Conservation (phyloP, 2,797 vertebrate species). For the Liparis tanakae region DNA sequence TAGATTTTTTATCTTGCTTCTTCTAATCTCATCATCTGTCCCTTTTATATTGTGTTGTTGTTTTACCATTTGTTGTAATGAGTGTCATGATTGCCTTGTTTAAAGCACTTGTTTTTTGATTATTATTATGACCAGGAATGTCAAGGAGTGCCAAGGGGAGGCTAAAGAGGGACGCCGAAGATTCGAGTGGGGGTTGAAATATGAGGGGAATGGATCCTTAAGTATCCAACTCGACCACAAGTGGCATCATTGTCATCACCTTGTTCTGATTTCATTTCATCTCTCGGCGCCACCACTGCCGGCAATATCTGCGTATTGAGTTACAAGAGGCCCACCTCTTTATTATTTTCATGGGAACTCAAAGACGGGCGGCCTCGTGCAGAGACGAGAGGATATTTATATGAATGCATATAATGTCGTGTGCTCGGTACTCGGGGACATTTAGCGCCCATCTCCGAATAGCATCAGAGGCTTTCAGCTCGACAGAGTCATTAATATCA, state of each 20-base stretch:
- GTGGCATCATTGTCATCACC: constrained; percentile 86
- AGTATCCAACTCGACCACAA: constrained; percentile 80
- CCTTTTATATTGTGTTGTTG: not conserved
- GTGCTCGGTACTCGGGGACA: constrained; percentile 70
- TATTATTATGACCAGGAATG: constrained; percentile 29
- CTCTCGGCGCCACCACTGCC: constrained; percentile 80
- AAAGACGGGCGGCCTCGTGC: constrained; percentile 65
- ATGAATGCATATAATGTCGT: constrained; percentile 79
- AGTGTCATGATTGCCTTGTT: not conserved
- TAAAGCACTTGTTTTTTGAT: constrained; percentile 18
- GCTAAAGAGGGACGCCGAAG: constrained; percentile 38
- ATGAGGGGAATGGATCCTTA: constrained; percentile 63
- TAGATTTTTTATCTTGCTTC: not conserved
- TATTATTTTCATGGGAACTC: constrained; percentile 85
- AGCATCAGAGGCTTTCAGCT: constrained; percentile 76
- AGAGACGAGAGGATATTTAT: constrained; percentile 73
- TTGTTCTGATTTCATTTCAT: constrained; percentile 87
- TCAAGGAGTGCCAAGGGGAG: constrained; percentile 36
- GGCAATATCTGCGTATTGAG: constrained; percentile 75
- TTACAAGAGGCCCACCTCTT: constrained; percentile 80
- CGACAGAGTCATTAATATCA: constrained; percentile 78
- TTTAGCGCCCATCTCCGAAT: constrained; percentile 79
- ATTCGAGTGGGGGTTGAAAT: constrained; percentile 46
- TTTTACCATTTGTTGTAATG: not conserved
- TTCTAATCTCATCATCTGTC: not conserved